Conservation (phyloP, 2,888 invertebrate species). For the Meliscaeva auricollis region DNA sequence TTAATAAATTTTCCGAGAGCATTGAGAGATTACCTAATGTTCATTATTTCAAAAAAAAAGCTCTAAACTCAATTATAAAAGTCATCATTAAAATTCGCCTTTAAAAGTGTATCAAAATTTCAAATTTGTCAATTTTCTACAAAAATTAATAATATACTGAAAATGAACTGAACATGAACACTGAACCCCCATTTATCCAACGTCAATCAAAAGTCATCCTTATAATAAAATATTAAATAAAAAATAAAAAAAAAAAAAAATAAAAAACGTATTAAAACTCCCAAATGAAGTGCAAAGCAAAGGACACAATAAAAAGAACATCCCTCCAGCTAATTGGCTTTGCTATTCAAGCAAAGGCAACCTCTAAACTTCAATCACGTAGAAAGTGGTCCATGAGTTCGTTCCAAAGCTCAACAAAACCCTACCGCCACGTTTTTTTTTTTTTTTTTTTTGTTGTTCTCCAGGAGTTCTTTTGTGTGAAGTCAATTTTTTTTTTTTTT, state of each 20-base stretch:
- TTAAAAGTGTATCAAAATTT: constrained; percentile 12
- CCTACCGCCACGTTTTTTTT: constrained; percentile 36
- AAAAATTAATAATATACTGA: not conserved
- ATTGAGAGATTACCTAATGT: too few species aligned
- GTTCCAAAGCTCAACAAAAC: constrained; percentile 8
- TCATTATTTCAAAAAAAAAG: too few species aligned
- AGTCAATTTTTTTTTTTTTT: constrained; percentile 9
- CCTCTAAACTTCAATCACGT: constrained; percentile 61
- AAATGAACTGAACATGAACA: not conserved
- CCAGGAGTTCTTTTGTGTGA: constrained; percentile 49
- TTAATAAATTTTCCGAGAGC: too few species aligned
- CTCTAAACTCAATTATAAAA: too few species aligned
- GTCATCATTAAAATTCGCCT: not conserved
- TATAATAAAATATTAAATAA: not conserved
- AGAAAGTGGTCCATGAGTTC: constrained; percentile 10
- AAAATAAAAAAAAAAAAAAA: not conserved
- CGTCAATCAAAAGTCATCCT: not conserved
- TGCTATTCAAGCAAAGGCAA: constrained; percentile 38
- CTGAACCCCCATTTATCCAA: not conserved
- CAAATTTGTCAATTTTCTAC: constrained; percentile 2
- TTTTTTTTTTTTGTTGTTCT: constrained; percentile 16
- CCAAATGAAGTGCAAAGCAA: constrained; percentile 19
- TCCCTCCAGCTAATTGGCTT: constrained; percentile 57
- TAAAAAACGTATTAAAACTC: not conserved
- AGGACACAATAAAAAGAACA: constrained; percentile 26